Percentiles rank a stretch among this genome's conserved stretches.
These are phyloP conservation scores for Spongilla lacustris DNA, from an alignment of 37 sponge, comb jelly and placozoan genomes.

Conservation along the genomic window DNA sequence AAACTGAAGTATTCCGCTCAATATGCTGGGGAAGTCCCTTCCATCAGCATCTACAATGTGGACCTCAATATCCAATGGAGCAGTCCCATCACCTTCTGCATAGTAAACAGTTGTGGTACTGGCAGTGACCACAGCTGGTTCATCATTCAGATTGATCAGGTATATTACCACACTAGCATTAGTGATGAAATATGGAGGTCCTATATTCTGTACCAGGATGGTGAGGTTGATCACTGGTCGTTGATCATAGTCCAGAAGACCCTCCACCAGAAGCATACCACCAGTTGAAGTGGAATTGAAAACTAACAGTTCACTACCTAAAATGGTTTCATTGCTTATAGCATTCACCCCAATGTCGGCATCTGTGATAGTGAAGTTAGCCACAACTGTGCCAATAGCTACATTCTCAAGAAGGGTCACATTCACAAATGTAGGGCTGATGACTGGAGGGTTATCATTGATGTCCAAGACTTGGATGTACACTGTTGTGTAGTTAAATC, in stretches of 20 bases:
- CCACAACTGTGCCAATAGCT: conserved; percentile 18
- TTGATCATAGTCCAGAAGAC: conserved; percentile 31
- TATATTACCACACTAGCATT: conserved; percentile 27
- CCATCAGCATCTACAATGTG: conserved; percentile 67
- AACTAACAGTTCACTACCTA: background rate
- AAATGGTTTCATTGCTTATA: background rate
- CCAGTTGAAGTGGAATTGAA: conserved; percentile 5
- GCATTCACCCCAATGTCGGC: conserved; percentile 45
- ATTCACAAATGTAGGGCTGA: conserved; percentile 11
- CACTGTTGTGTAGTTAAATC: conserved; percentile 2
- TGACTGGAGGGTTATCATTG: conserved; percentile 63
- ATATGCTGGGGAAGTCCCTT: conserved; percentile 28
- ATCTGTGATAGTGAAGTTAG: conserved; percentile 52
- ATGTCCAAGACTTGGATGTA: conserved; percentile 52
- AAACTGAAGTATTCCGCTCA: conserved; percentile 49
- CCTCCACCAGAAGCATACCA: background rate
- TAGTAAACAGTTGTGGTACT: background rate
- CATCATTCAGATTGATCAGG: conserved; percentile 54
- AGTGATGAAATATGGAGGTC: background rate
- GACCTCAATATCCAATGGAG: conserved; percentile 34
- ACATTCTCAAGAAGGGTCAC: conserved; percentile 21
- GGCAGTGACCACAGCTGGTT: conserved; percentile 33
- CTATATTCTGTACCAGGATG: conserved; percentile 34
- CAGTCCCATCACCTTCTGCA: conserved; percentile 22
- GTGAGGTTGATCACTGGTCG: background rate